Evolutionary conservation across 1,140 invertebrate species (phyloP).

Genomic region (Drosophila yakuba): DNA sequence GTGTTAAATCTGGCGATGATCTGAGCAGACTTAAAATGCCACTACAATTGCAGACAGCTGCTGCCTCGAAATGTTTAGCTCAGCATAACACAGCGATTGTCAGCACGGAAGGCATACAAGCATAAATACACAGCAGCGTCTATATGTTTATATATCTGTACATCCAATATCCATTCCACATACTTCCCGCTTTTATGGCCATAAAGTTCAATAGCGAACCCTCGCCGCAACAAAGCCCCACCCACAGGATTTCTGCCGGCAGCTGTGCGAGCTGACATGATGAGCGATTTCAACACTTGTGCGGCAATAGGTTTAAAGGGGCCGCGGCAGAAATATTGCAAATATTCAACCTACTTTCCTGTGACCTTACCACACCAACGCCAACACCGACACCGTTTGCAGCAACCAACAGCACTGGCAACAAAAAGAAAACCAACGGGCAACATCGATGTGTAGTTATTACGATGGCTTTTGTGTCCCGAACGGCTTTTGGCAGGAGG

Average conservation of each 20-base stretch:
- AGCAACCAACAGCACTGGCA: background rate
- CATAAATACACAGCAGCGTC: slow-evolving; percentile 7
- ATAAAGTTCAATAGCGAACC: slow-evolving; percentile 65
- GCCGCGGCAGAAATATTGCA: slow-evolving; percentile 54
- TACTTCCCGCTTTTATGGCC: slow-evolving; percentile 25
- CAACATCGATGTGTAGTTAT: slow-evolving; percentile 63
- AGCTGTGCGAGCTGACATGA: slow-evolving; percentile 68
- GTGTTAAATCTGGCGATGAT: slow-evolving; percentile 49
- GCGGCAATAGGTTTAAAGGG: slow-evolving; percentile 70
- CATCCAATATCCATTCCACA: slow-evolving; percentile 30
- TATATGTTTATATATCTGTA: slow-evolving; percentile 19
- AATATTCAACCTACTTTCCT: slow-evolving; percentile 73
- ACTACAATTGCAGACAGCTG: slow-evolving; percentile 75
- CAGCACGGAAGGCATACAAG: slow-evolving; percentile 16
- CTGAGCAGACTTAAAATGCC: slow-evolving; percentile 73
- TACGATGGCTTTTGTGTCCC: slow-evolving; percentile 63
- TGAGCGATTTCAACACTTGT: slow-evolving; percentile 80
- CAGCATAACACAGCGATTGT: slow-evolving; percentile 63
- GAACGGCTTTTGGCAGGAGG: slow-evolving; percentile 53
- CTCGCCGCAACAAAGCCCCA: background rate
- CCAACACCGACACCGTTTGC: slow-evolving; percentile 9
- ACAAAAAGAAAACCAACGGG: slow-evolving; percentile 24
- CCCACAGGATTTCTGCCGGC: slow-evolving; percentile 18
- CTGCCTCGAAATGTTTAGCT: slow-evolving; percentile 71
- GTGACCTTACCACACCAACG: slow-evolving; percentile 39